Evolutionary conservation across 2,797 vertebrate species (phyloP).

Genomic region (Gallinago solitaria): DNA sequence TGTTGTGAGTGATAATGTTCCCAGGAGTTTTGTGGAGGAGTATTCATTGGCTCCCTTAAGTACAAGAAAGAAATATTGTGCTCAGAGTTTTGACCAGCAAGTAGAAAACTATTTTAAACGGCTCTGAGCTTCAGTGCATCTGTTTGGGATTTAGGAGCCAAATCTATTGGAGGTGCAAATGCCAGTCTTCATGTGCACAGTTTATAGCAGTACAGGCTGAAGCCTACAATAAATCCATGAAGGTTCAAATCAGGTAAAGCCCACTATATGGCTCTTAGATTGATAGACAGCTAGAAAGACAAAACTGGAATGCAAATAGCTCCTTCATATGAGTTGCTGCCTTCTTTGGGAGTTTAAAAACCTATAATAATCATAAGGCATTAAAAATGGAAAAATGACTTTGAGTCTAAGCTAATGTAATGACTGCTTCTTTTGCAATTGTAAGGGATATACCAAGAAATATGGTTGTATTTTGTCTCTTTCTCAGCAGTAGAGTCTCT

Average conservation of each 20-base stretch:
- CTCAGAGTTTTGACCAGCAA: constrained; percentile 19
- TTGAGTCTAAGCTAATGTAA: constrained; percentile 1
- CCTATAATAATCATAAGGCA: background rate
- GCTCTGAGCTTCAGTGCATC: background rate
- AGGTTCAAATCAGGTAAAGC: background rate
- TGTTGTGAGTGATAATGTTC: background rate
- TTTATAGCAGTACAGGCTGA: background rate
- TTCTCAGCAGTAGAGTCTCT: background rate
- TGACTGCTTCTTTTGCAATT: constrained; percentile 16
- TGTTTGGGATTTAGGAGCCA: background rate
- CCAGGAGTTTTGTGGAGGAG: background rate
- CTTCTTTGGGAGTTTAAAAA: background rate
- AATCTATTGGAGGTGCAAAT: background rate
- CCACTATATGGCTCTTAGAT: background rate
- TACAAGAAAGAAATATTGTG: background rate
- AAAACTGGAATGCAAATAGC: background rate
- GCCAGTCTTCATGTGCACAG: background rate
- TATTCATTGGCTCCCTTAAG: constrained; percentile 22
- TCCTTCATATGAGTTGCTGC: background rate
- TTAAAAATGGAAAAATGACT: constrained; percentile 26
- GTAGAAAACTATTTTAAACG: constrained; percentile 10
- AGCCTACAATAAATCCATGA: background rate
- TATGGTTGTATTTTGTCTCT: constrained; percentile 9
- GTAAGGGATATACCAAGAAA: background rate
- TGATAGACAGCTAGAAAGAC: background rate